A percentile compares a stretch with the other conserved stretches of the same genome.
These are phyloP conservation scores for Caenorhabditis tropicalis DNA, from an alignment of 1,140 invertebrate species.

Conservation along the genomic window DNA sequence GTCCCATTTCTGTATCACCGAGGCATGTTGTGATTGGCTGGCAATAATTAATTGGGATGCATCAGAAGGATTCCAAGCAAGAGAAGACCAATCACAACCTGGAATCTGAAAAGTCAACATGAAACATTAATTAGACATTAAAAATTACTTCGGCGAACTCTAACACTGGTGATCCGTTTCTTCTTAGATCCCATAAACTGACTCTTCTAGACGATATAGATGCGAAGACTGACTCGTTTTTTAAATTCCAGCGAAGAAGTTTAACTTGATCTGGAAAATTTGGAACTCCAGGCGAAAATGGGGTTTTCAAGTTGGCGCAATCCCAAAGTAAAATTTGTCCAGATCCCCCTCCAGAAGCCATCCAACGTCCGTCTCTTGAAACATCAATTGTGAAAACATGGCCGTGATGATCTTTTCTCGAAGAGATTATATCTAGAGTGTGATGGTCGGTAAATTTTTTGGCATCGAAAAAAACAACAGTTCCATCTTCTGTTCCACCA, in stretches of 20 bases:
- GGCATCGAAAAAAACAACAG: slow-evolving; percentile 39
- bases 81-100: slow-evolving; percentile 27
- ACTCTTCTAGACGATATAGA: slow-evolving; percentile 21
- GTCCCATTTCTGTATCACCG: slow-evolving; percentile 25
- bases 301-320: slow-evolving; percentile 5
- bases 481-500: slow-evolving; percentile 39
- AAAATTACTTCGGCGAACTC: slow-evolving; percentile 17
- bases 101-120: background rate
- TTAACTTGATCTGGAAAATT: slow-evolving; percentile 41
- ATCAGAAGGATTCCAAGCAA: slow-evolving; percentile 31
- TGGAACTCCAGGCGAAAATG: slow-evolving; percentile 14
- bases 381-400: slow-evolving; percentile 27
- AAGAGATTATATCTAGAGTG: background rate
- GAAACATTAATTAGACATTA: background rate
- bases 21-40: slow-evolving; percentile 15
- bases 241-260: slow-evolving; percentile 23
- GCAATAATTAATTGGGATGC: background rate
- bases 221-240: slow-evolving; percentile 4
- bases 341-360: slow-evolving; percentile 33
- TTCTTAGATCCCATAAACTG: slow-evolving; percentile 19
- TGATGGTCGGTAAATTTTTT: background rate
- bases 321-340: slow-evolving; percentile 42
- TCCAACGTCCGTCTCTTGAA: slow-evolving; percentile 10
- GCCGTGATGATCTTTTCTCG: slow-evolving; percentile 25
- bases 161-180: slow-evolving; percentile 28